Evolutionary conservation across 2,888 invertebrate genomes (phyloP).

Genomic region (Teleogryllus oceanicus): DNA sequence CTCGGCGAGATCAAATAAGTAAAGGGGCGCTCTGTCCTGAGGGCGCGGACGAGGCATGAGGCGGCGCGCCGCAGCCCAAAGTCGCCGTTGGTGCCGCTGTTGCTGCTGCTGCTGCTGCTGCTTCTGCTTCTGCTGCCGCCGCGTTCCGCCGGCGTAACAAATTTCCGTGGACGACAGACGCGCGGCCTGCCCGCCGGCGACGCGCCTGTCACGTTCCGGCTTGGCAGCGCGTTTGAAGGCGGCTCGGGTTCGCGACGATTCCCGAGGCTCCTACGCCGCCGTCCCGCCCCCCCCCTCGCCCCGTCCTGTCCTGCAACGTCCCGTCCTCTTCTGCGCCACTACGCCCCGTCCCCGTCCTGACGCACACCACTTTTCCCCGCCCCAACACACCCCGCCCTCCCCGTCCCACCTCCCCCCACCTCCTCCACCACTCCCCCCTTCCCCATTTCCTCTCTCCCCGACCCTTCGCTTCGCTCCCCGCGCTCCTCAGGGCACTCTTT

Average conservation of each 20-base stretch:
- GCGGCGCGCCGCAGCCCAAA: not conserved
- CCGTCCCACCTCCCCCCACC: too few species aligned
- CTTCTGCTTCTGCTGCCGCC: not conserved
- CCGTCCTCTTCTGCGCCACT: too few species aligned
- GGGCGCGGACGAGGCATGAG: too few species aligned
- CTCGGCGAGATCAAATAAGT: constrained; percentile 2
- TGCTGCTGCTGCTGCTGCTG: not conserved
- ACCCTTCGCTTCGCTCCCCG: too few species aligned
- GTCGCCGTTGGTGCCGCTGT: not conserved
- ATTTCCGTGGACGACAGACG: constrained; percentile 11
- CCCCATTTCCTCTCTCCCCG: too few species aligned
- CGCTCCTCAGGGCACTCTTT: too few species aligned
- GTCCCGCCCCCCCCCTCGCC: not conserved
- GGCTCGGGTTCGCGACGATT: not conserved
- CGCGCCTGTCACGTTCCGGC: constrained; percentile 1
- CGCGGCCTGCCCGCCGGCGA: not conserved
- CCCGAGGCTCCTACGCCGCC: not conserved
- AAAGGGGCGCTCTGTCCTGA: not conserved
- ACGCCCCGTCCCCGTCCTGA: too few species aligned
- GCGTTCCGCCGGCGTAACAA: constrained; percentile 3
- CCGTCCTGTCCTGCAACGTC: too few species aligned
- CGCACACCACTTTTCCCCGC: too few species aligned
- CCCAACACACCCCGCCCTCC: too few species aligned
- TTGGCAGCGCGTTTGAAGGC: constrained; percentile 11
- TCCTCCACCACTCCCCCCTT: too few species aligned